phyloP scores from a whole-genome alignment of 2,888 invertebrate genomes.

The Stenolophus ochropezus region DNA sequence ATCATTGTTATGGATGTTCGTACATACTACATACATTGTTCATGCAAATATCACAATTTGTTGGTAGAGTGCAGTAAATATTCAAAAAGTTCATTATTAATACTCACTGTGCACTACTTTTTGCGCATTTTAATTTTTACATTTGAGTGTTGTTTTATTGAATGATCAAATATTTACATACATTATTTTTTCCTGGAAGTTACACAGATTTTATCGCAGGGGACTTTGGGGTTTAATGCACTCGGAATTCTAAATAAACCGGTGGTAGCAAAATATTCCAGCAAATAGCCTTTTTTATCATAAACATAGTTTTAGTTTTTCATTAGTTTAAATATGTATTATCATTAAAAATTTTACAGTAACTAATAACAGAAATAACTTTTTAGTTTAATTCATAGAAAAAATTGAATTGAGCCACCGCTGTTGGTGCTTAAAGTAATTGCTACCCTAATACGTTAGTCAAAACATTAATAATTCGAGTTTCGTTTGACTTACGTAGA shows the following conservation, averaged over 20 bases:
- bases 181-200: not conserved
- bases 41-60: slow-evolving; percentile 22
- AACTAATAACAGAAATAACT: too few species aligned
- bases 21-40: not conserved
- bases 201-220: not conserved
- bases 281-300: too few species aligned
- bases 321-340: too few species aligned
- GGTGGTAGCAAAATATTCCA: too few species aligned
- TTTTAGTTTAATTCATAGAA: too few species aligned
- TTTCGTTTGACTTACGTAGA: too few species aligned
- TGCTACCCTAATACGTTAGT: too few species aligned
- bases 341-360: too few species aligned
- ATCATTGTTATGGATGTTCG: slow-evolving; percentile 9
- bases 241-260: not conserved
- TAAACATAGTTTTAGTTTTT: too few species aligned
- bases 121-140: slow-evolving; percentile 12
- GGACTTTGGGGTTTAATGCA: not conserved
- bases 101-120: not conserved
- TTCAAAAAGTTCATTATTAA: slow-evolving; percentile 25
- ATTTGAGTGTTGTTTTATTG: not conserved
- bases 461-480: too few species aligned
- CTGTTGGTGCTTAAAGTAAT: too few species aligned
- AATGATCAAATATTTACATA: slow-evolving; percentile 25
- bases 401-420: too few species aligned
- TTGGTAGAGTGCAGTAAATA: not conserved